phyloP scores from a whole-genome alignment of 2,797 vertebrate genomes.

The Decapterus maruadsi region DNA sequence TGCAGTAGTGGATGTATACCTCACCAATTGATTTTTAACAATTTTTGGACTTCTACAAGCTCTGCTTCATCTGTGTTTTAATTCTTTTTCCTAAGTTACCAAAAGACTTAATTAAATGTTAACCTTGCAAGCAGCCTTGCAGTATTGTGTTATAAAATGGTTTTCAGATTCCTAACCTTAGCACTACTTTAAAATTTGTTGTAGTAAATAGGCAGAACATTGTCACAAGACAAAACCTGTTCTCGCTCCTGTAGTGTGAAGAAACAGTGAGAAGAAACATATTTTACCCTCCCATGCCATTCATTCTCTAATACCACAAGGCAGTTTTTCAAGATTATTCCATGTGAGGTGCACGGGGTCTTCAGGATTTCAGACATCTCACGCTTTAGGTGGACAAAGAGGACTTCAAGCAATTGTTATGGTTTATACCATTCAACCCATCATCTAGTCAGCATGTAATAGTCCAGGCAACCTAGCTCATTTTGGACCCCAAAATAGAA shows the following conservation, averaged over 20 bases:
- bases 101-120: constrained; percentile 44
- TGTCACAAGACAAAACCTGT: background rate
- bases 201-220: background rate
- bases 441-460: background rate
- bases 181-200: background rate
- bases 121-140: constrained; percentile 40
- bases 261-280: background rate
- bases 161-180: background rate
- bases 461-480: too few relatives aligned
- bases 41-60: background rate
- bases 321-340: background rate
- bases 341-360: background rate
- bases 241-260: background rate
- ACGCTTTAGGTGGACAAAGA: background rate
- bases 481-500: too few relatives aligned
- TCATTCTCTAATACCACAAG: background rate
- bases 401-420: too few relatives aligned
- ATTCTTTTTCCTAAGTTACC: background rate
- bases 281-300: background rate
- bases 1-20: background rate
- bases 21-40: constrained; percentile 11
- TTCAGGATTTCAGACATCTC: background rate
- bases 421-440: background rate
- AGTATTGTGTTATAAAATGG: background rate
- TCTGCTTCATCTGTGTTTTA: constrained; percentile 8